phyloP scores from a whole-genome alignment of 2,113 vertebrate genomes.

The Hassar affinis region DNA sequence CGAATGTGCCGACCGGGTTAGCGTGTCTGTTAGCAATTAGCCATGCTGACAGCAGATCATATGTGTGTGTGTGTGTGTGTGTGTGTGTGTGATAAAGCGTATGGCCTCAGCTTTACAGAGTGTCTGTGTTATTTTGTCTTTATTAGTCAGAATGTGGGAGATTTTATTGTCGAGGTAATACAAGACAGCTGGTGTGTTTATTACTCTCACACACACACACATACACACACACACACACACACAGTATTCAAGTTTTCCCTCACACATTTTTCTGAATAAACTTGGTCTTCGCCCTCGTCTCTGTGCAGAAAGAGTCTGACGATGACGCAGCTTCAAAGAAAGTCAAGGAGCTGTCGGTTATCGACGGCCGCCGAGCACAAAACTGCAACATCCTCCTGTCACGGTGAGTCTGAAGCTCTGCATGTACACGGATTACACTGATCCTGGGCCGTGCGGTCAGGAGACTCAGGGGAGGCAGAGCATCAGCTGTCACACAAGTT shows the following conservation, averaged over 20 bases:
- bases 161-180: not conserved
- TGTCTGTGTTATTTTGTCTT: conserved; percentile 18
- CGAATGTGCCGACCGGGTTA: not conserved
- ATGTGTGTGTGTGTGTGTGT: no score
- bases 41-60: not conserved
- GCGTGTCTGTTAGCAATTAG: conserved; percentile 11
- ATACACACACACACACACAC: not conserved
- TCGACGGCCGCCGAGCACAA: conserved; percentile 94
- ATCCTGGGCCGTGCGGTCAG: no score
- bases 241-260: no score
- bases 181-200: conserved; percentile 22
- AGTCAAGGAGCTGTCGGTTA: conserved; percentile 94
- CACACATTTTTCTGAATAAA: no score
- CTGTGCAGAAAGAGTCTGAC: conserved; percentile 87
- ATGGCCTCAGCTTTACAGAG: not conserved
- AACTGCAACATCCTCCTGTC: conserved; percentile 99
- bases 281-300: no score
- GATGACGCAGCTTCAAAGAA: conserved; percentile 90
- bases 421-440: no score
- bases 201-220: not conserved
- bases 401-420: conserved; percentile 71
- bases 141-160: conserved; percentile 1
- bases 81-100: no score
- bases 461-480: no score
- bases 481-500: no score